Evolutionary conservation across 1,140 invertebrate species (phyloP), one percentile per base, ranked within the genome.

Genomic region (Gonatopus flavifemur): DNA sequence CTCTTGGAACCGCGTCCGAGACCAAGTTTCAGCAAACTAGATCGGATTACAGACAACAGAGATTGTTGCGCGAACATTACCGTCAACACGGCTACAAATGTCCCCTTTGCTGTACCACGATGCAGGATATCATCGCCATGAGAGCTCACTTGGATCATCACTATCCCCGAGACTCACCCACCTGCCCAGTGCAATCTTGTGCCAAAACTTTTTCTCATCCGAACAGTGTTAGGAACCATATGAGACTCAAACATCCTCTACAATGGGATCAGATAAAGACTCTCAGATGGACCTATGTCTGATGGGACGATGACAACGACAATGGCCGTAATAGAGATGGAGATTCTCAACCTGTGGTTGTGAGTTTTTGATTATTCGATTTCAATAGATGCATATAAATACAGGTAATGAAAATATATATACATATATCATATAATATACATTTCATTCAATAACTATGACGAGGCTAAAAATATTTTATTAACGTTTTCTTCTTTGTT

Each of bases 181-280:
- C 84, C 30, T 90, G 89, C 76, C 88, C 88, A 7, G 88, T 91
- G 25, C 76, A 82, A 18, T 78, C 83, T 38, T 91, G 89, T 69
- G 83, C 84, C 28, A 83, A 88, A 54, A 82, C 81, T 47, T 90
- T 90, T 72, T 82, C 86, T 30, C 88, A 91, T 75, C 88, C 88
- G 5, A 91, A 90, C 73, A 89, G 87, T 30, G 88, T 90, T 24
- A 81, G 88, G 52, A 91, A 91, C 72, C 88, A 91, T 72, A 90
- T 91, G 88, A 80, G 88, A 51, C 82, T 87, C 52, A 91, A 90
- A 73, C 89, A 90, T 73, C 82, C 86, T 1, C 73, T 83, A 49
- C 85, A 89, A 64, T 90, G 88, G 88, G 84, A 87, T 58, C 83
- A 85, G 64, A 91, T 90, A 82, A 90, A 90, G 74, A 86, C 86